Evolutionary conservation across 2,797 vertebrate genomes (phyloP), one percentile per base, ranked within the genome.

Genomic region (Leuciscus waleckii): DNA sequence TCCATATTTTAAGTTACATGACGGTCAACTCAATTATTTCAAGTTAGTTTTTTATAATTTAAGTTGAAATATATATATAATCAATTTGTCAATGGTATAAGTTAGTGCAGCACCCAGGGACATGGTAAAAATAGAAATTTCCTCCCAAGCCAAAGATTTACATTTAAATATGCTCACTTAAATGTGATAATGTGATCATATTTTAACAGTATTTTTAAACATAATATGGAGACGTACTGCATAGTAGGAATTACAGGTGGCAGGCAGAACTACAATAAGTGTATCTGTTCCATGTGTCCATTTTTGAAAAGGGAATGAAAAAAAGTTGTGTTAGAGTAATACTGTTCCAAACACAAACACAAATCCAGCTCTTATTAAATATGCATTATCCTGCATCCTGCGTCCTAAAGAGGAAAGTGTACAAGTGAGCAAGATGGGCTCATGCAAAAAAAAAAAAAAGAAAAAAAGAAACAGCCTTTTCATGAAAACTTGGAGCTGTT

Each of bases 331-430:
- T 88, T 86, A 82, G 91, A 89, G 90, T 90, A 84, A 89, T 87
- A 76, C 83, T 87, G 82, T 89, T 89, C 87, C 58, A 86, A 87
- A 89, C 87, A 87, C 81, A 92, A 89, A 91, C 80, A 90, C 80
- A 90, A 90, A 90, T 86, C 43, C 86, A 90, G 83, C 88, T 37
- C 8, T 58, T 89, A 90, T 93, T 93, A 93, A 94, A 93, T 92
- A 94, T 92, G 90, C 88, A 91, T 90, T 86, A 90, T 88, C 89
- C 87, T 87, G 88, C 86, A 89, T 91, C 85, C 43, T n/a, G 10
- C 81, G 86, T 93, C 90, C 85, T 90, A 93, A 94, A 93, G 51
- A 81, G 80, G 90, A 92, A 91, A 80, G 86, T 81, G 68, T 7
- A 16, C 11, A 5, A 56, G 23, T 14, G 21, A 81, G 26, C 37